Percentiles rank a stretch among this genome's conserved stretches.
These are phyloP conservation scores for Baronia brevicornis DNA, from an alignment of 2,888 invertebrate species.

Conservation along the genomic window DNA sequence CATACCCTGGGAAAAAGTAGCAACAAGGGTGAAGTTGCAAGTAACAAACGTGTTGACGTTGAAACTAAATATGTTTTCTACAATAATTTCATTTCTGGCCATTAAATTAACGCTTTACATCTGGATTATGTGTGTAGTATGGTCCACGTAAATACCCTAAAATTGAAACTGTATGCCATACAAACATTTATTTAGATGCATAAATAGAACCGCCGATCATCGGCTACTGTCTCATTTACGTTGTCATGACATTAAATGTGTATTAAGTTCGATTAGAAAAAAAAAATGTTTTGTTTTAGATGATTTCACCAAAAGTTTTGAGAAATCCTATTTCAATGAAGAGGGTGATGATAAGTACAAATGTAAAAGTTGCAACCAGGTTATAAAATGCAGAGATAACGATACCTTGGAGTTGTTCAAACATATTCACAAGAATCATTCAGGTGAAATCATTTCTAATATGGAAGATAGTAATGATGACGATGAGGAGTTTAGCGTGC, in stretches of 20 bases:
- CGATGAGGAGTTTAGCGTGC: conserved; percentile 10
- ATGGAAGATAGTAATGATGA: conserved; percentile 2
- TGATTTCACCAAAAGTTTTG: conserved; percentile 10
- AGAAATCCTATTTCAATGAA: conserved; percentile 9
- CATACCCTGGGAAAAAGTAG: no score
- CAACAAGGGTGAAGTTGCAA: no score
- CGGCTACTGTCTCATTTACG: no score
- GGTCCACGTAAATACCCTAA: no score
- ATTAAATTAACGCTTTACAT: no score
- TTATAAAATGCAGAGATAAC: conserved; percentile 1
- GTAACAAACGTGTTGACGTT: no score
- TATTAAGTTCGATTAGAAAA: neutral
- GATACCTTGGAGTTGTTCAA: conserved; percentile 10
- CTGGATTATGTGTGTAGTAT: no score
- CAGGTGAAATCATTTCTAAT: conserved; percentile 7
- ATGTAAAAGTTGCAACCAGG: conserved; percentile 8
- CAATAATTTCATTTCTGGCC: no score
- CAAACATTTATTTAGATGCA: no score
- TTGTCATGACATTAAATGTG: conserved; percentile 5
- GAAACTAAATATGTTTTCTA: no score
- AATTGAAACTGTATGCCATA: no score
- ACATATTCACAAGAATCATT: conserved; percentile 12
- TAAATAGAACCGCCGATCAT: no score
- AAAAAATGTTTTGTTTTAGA: conserved; percentile 5
- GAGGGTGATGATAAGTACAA: conserved; percentile 9